These are phyloP conservation scores for Trogon melanurus DNA, from an alignment of 2,113 vertebrate genomes.

Conservation along the genomic window DNA sequence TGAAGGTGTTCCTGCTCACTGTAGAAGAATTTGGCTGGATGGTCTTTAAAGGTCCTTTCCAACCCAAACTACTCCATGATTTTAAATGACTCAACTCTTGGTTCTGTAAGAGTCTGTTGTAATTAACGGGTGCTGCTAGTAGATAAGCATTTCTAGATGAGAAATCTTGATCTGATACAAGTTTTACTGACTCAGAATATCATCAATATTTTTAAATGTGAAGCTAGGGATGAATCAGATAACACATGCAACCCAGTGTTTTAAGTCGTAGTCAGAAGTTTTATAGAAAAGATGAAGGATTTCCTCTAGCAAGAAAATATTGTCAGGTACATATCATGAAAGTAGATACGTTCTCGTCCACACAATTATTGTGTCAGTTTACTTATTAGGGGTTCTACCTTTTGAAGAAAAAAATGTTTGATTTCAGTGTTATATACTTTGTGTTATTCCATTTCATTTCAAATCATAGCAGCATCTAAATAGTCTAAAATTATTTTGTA, in stretches of 20 bases:
- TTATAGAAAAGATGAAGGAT: background rate
- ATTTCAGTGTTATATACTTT: background rate
- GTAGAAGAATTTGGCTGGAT: background rate
- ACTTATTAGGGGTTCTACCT: background rate
- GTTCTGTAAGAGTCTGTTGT: rapidly evolving
- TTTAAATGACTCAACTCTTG: background rate
- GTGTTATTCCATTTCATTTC: background rate
- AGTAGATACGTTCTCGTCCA: background rate
- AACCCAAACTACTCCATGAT: background rate
- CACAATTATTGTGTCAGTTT: background rate
- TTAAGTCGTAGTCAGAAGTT: background rate
- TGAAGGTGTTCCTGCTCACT: background rate
- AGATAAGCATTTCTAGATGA: background rate
- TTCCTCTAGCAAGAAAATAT: background rate
- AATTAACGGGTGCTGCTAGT: background rate
- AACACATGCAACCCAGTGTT: background rate
- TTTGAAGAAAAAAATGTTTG: background rate
- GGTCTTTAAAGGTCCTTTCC: background rate
- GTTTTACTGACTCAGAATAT: background rate
- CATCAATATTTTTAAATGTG: background rate
- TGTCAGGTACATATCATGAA: background rate
- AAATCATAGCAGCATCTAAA: background rate
- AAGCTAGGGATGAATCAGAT: background rate
- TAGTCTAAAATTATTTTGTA: background rate
- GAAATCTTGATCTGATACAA: background rate